Conservation (phyloP, 1,140 invertebrate genomes). For the Helicoverpa armigera region DNA sequence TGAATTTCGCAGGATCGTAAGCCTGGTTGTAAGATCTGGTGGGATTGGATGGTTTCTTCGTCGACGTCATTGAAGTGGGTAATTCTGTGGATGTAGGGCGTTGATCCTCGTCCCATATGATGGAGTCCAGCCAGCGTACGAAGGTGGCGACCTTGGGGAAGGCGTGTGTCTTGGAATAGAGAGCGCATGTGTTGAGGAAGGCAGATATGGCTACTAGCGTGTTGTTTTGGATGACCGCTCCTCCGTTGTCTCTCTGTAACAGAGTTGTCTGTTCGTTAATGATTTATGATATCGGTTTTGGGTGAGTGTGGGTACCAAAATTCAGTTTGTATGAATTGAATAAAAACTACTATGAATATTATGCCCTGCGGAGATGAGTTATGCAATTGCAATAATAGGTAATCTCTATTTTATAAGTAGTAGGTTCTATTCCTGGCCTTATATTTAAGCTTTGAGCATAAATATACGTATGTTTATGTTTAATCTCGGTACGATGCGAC, state of each 20-base stretch:
- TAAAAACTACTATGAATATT: neutral
- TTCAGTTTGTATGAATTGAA: neutral
- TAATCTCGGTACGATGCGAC: too few relatives aligned
- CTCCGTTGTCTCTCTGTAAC: conserved; percentile 80
- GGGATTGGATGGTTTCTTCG: conserved; percentile 14
- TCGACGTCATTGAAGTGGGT: conserved; percentile 47
- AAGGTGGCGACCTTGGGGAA: conserved; percentile 78
- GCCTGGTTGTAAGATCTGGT: conserved; percentile 60
- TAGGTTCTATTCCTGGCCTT: too few relatives aligned
- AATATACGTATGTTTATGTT: too few relatives aligned
- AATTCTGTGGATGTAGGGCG: conserved; percentile 62
- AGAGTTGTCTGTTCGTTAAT: neutral
- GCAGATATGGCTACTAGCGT: conserved; percentile 73
- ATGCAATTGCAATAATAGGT: too few relatives aligned
- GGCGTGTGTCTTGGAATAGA: conserved; percentile 78
- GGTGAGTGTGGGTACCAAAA: neutral
- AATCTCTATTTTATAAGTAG: too few relatives aligned
- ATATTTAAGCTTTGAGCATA: too few relatives aligned
- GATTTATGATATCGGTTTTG: neutral
- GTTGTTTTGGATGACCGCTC: conserved; percentile 80
- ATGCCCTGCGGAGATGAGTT: neutral
- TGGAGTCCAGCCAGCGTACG: conserved; percentile 73
- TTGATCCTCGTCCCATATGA: conserved; percentile 79
- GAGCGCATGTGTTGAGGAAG: conserved; percentile 74
- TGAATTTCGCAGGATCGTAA: conserved; percentile 67